Conservation (phyloP, 2,888 invertebrate species). For the Mesochorus sp. region DNA sequence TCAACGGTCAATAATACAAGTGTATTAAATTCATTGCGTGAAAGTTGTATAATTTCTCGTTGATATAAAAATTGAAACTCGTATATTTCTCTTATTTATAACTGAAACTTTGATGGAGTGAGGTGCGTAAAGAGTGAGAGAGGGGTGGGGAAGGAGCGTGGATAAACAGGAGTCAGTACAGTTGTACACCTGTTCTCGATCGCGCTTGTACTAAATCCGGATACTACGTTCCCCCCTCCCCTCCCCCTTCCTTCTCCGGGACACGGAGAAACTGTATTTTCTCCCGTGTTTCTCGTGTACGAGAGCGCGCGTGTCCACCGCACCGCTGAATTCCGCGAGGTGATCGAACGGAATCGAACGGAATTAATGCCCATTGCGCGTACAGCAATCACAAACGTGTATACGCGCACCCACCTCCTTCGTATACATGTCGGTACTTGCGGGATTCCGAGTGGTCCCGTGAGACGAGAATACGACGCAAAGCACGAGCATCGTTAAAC, state of each 20-base stretch:
- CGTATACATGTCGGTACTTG: conserved; percentile 16
- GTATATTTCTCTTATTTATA: neutral
- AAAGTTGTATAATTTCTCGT: conserved; percentile 23
- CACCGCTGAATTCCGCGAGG: conserved; percentile 57
- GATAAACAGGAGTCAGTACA: neutral
- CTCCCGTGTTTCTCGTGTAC: conserved; percentile 20
- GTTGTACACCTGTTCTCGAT: conserved; percentile 24
- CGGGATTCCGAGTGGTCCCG: conserved; percentile 37
- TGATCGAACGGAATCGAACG: conserved; percentile 67
- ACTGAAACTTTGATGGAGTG: too few species aligned
- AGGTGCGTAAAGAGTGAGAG: too few species aligned
- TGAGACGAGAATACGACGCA: conserved; percentile 43
- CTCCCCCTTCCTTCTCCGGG: conserved; percentile 30
- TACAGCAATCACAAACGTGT: conserved; percentile 50
- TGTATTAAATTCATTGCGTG: conserved; percentile 15
- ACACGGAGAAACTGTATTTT: conserved; percentile 57
- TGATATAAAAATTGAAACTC: neutral
- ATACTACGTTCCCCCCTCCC: too few species aligned
- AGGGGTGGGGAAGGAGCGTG: neutral
- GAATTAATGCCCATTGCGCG: conserved; percentile 67
- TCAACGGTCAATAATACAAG: neutral
- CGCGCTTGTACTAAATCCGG: conserved; percentile 32
- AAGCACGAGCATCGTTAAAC: conserved; percentile 46
- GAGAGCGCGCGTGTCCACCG: neutral
- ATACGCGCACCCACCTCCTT: conserved; percentile 61